Evolutionary conservation across 2,113 vertebrate genomes (phyloP).

Genomic region (Uria lomvia): DNA sequence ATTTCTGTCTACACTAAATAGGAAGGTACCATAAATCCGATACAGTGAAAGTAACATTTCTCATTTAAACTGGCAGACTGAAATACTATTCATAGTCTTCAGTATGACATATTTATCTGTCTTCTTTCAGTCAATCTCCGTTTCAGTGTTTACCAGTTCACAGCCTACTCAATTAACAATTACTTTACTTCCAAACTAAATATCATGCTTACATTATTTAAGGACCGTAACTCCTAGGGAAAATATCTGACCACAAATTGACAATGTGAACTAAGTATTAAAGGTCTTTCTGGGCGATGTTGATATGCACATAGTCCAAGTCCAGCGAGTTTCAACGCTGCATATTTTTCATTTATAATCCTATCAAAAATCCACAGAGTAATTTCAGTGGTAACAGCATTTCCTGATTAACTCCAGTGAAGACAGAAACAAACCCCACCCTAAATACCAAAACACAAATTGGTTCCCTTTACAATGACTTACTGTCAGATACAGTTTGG

Average conservation of each 20-base stretch:
- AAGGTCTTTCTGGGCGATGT: not conserved
- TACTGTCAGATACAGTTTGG: not conserved
- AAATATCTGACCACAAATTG: not conserved
- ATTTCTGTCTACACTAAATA: not conserved
- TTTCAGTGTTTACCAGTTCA: not conserved
- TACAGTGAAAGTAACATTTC: not conserved
- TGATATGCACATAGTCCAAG: not conserved
- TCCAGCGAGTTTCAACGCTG: not conserved
- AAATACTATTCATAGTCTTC: not conserved
- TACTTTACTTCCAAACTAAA: not conserved
- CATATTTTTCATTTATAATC: not conserved
- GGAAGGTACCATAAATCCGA: not conserved
- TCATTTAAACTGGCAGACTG: not conserved
- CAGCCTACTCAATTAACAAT: not conserved
- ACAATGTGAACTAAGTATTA: not conserved
- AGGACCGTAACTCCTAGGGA: not conserved
- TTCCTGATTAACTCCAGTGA: not conserved
- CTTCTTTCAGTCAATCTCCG: not conserved
- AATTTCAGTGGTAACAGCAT: not conserved
- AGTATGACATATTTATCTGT: not conserved
- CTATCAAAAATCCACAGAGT: not conserved
- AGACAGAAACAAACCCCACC: not conserved
- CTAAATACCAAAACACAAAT: not conserved
- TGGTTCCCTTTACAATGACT: not conserved
- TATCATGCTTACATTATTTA: not conserved